Conservation (phyloP, 2,797 vertebrate genomes). For the Harpagifer antarcticus region DNA sequence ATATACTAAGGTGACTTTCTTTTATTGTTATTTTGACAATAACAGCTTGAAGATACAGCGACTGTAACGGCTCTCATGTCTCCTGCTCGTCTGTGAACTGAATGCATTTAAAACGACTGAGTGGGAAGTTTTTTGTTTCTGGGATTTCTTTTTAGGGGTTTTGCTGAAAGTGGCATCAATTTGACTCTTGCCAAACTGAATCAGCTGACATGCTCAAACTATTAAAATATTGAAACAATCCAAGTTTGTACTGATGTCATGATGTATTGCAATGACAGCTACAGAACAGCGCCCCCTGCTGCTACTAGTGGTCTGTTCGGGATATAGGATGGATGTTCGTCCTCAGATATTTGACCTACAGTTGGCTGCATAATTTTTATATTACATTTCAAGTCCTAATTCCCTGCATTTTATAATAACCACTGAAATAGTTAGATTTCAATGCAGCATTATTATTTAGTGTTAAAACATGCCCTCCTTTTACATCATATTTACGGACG, state of each 20-base stretch:
- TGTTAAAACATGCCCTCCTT: too few relatives aligned
- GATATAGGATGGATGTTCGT: too few relatives aligned
- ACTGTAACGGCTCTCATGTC: conserved; percentile 36
- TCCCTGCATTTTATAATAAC: too few relatives aligned
- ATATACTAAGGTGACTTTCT: too few relatives aligned
- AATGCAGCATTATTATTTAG: too few relatives aligned
- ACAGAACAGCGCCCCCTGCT: background rate
- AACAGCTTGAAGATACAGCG: conserved; percentile 17
- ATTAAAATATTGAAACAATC: conserved; percentile 68
- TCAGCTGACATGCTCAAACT: conserved; percentile 56
- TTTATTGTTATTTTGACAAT: conserved; percentile 57
- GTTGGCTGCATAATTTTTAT: background rate
- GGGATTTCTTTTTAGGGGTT: conserved; percentile 32
- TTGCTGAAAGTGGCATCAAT: conserved; percentile 49
- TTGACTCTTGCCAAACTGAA: conserved; percentile 68
- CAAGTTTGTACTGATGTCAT: background rate
- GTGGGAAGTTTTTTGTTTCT: conserved; percentile 29
- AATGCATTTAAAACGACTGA: conserved; percentile 56
- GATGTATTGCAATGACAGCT: too few relatives aligned
- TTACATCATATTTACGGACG: too few relatives aligned
- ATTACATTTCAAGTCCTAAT: too few relatives aligned
- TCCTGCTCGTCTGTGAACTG: conserved; percentile 43
- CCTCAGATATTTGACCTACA: too few relatives aligned
- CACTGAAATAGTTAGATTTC: too few relatives aligned
- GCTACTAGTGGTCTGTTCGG: background rate